Base-by-base conservation (phyloP, 1,140 invertebrate genomes). In the Magallana gigas region DNA sequence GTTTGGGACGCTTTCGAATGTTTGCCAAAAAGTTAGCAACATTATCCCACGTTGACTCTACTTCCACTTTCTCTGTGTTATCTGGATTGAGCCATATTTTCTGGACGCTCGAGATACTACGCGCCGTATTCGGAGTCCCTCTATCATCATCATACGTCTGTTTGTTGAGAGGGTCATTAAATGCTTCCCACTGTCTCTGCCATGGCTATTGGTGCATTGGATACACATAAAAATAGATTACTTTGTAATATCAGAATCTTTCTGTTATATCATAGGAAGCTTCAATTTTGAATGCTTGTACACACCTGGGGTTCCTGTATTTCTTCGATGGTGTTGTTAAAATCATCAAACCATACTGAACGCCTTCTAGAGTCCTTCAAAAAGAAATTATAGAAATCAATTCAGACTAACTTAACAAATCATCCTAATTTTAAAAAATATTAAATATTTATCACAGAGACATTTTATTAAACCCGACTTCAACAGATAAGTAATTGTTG, bases 31-130 rank as follows among this genome's bases (percentile, higher is more conserved):
- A 12, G 12, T 9, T 29, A 2, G 68, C 68, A 29, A 83, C 81
- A 57, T 83, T 83, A 7, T 83, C 81, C 81, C 81, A 83, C 48
- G 36, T 56, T 14, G 81, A 83, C 11, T 57, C 57, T 8, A 83
- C 81, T 58, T 83, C 81, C 56, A 2, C 57, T 23, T 83, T 18
- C 57, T 83, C 81, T 18, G 5, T 8, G 2, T 6, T 83, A 8
- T 83, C 81, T 83, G 81, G 81, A 8, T 57, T 57, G 11, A 83
- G 18, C 81, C 81, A 83, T 11, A 83, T 58, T 57, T 57, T 83
- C 9, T n/a, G 48, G 48, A 83, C 81, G 14, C 36, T 83, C 23
- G 68, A 8, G 68, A 29, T 1, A 76, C 68, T 76, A 11, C 81
- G 14, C 16, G 81, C 81, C n/a, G 81, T 83, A 57, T 14, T 14